Evolutionary conservation across 2,888 invertebrate genomes (phyloP).

Genomic region (Leucania comma): DNA sequence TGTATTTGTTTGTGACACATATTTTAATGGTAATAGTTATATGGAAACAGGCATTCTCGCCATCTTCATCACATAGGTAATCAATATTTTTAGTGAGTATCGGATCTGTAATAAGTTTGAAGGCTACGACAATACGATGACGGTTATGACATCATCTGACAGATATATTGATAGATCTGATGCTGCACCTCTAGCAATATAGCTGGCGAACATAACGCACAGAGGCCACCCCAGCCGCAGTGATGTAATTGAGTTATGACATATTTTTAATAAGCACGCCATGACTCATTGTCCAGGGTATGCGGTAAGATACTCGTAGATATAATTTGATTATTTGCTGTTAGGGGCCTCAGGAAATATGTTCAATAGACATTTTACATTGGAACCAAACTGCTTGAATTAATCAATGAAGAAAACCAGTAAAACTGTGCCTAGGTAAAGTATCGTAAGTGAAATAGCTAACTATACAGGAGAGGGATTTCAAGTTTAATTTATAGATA

Average conservation of each 20-base stretch:
- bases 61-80: slow-evolving; percentile 37
- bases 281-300: slow-evolving; percentile 37
- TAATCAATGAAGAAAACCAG: background rate
- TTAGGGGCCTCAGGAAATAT: background rate
- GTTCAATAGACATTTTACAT: background rate
- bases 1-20: slow-evolving; percentile 26
- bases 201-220: slow-evolving; percentile 68
- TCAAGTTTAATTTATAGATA: too few species aligned
- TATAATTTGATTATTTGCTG: background rate
- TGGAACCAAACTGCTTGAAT: background rate
- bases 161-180: slow-evolving; percentile 73
- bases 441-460: too few species aligned
- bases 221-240: slow-evolving; percentile 61
- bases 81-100: slow-evolving; percentile 55
- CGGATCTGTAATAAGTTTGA: slow-evolving; percentile 57
- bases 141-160: slow-evolving; percentile 78
- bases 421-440: background rate
- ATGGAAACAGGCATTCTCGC: slow-evolving; percentile 8
- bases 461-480: too few species aligned
- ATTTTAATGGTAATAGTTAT: slow-evolving; percentile 28
- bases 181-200: slow-evolving; percentile 72
- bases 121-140: slow-evolving; percentile 62
- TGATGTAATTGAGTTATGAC: slow-evolving; percentile 70
- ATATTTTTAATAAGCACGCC: slow-evolving; percentile 48
- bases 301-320: background rate